phyloP scores from a whole-genome alignment of 2,113 vertebrate species.

The Gracilinanus agilis region DNA sequence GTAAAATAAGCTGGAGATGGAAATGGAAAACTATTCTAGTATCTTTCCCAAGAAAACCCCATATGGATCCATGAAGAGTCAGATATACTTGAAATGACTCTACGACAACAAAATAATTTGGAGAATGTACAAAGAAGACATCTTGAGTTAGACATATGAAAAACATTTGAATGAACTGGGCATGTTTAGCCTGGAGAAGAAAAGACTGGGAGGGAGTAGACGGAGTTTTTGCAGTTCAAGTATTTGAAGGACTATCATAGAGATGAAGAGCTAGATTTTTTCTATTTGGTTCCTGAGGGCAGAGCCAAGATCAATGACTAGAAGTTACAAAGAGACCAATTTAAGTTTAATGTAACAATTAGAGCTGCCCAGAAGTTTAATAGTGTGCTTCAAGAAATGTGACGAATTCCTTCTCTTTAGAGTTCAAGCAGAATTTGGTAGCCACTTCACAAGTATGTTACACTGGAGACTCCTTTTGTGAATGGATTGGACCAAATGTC shows the following conservation, averaged over 20 bases:
- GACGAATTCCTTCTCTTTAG: neutral
- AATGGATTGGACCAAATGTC: neutral
- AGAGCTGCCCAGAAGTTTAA: neutral
- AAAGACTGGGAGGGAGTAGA: neutral
- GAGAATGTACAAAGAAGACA: neutral
- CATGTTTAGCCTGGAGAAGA: neutral
- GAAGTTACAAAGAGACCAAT: neutral
- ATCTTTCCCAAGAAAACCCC: no score
- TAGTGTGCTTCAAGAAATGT: neutral
- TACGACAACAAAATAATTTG: neutral
- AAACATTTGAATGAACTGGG: neutral
- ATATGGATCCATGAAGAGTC: no score
- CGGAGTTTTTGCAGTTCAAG: neutral
- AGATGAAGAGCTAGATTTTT: neutral
- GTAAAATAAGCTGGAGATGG: no score
- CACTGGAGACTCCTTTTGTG: neutral
- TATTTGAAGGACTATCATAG: neutral
- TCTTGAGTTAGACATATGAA: neutral
- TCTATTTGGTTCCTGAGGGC: neutral
- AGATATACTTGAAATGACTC: no score
- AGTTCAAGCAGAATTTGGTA: neutral
- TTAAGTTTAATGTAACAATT: neutral
- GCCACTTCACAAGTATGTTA: neutral
- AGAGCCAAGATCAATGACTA: neutral
- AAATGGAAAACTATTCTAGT: no score